Base-by-base conservation (phyloP, 2,888 invertebrate species). In the Ellobium chinense region DNA sequence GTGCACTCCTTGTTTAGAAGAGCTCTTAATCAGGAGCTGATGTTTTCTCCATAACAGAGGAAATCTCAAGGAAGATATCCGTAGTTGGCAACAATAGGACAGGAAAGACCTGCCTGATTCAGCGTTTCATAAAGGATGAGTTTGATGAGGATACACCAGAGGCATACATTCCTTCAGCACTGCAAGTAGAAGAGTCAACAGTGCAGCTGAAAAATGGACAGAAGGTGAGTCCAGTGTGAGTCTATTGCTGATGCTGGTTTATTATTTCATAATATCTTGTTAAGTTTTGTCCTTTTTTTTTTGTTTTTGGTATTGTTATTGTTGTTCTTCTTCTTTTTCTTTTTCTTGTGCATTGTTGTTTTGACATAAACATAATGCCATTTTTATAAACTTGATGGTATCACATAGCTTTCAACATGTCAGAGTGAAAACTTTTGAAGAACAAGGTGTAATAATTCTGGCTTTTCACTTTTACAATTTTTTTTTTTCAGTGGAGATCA, bases 71-170 rank as follows among this genome's bases (percentile, higher is more conserved):
- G 21, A 80, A 80, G 29, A 80, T 80, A 39, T 39, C 68, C 21
- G 75, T 80, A n/a, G 62, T 80, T 14, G 80, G 80, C n/a, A 56
- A 80, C 14, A 37, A 56, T 14, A 34, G 69, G 34, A 69, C 62
- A 7, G 80, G 80, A 3, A 80, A 80, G n/a, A 75, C 80, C 0
- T 68, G 80, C n/a, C 58, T 80, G 9, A 80, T 80, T 37, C 60
- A 68, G 39, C 56, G 75, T 4, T 80, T 63, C 31, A 39, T 80
- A 0, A 68, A 65, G 37, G 69, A 75, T 46, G 74, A 80, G 62
- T 80, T 69, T 69, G 68, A 75, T 46, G 80, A 80, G n/a, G 39
- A 75, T 27, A 80, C 80, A 12, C 62, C 80, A 14, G 34, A 68
- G 27, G 68, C 29, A n/a, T 79, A 56, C 39, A 79, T 79, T 7